Evolutionary conservation across 1,140 invertebrate species (phyloP), one percentile per base, ranked within the genome.

Genomic region (Parapsyche elsis): DNA sequence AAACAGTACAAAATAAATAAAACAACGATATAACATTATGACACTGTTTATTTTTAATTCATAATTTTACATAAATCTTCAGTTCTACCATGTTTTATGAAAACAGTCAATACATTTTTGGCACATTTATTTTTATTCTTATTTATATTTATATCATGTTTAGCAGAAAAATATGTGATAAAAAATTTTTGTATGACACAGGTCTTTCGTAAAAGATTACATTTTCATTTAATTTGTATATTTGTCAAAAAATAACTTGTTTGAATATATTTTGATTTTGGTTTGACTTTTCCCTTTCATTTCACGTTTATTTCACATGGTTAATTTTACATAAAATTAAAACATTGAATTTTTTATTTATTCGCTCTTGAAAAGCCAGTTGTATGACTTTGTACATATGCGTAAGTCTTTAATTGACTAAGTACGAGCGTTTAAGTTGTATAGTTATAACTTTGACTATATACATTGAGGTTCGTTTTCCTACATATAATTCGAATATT

Each of bases 71-170:
- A 86, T 85, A 86, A 88, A 86, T 64, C 61, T 81, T 89, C 87
- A 89, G 87, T 89, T 87, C 85, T 86, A 88, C 87, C 86, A 82
- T 80, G 78, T 76, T 87, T 88, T 86, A 86, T 86, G 88, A 88
- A 85, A 87, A 85, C 85, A 78, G 45, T 80, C 81, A 87, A 84
- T 87, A 57, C 23, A 57, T 77, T 87, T 89, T 89, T 89, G 88
- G 88, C 88, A 89, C 88, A 86, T 88, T 87, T 82, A 19, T 77
- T 64, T 64, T 53, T 88, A 89, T 89, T 88, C 87, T 87, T 86
- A 49, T 75, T 49, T 44, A 75, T 38, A 49, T 49, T 21, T 53
- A 53, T 53, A 5, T 53, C 7, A 7, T 38, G 30, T 38, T 38
- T 38, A 4, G 30, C 30, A 38, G n/a, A 38, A 38, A 38, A 38